Evolutionary conservation across 2,888 invertebrate genomes (phyloP), one percentile per base, ranked within the genome.

Genomic region (Agonopterix alstromeriana): DNA sequence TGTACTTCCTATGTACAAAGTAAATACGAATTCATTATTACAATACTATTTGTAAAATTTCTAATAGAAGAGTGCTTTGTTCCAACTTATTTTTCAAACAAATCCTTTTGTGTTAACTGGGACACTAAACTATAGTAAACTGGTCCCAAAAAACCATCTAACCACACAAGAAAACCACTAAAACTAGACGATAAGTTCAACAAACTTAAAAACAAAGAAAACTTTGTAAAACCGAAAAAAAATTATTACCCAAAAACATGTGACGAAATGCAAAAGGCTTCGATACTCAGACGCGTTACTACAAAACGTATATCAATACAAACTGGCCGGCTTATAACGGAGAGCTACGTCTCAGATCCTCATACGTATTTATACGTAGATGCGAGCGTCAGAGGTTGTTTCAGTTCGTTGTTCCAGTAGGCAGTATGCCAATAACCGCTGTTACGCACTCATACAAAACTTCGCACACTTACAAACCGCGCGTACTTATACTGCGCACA

Each of bases 361-460:
- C 52, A 52, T 45, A 48, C 36, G 10, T 58, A 66, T 65, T 74
- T 66, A 65, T 76, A 69, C 67, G 64, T 61, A 65, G 27, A 27
- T 27, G 27, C 27, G 27, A 63, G 71, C 77, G 79, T 77, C 78
- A 79, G 68, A 69, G 77, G 71, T 74, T 38, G n/a, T n/a, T n/a
- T 59, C 73, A 82, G 88, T 82, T 86, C 87, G 77, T 86, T 80
- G 88, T 79, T 77, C 87, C 57, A 88, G 70, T 88, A 79, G 88
- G 88, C 88, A 88, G 72, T 88, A 69, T 86, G 88, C 88, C 88
- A 88, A 87, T 70, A 82, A 67, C 82, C 82, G 71, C n/a, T 55
- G 58, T 45, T 66, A 54, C 67, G 65, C 61, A 62, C 63, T 49
- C 56, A 56, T 55, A 52, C 57, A 56, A 57, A 53, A 58, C 52